Percentiles rank a stretch among this genome's conserved stretches.
Evolutionary conservation across 2,113 vertebrate species (phyloP).

Genomic region (Sinocyclocheilus rhinocerous): DNA sequence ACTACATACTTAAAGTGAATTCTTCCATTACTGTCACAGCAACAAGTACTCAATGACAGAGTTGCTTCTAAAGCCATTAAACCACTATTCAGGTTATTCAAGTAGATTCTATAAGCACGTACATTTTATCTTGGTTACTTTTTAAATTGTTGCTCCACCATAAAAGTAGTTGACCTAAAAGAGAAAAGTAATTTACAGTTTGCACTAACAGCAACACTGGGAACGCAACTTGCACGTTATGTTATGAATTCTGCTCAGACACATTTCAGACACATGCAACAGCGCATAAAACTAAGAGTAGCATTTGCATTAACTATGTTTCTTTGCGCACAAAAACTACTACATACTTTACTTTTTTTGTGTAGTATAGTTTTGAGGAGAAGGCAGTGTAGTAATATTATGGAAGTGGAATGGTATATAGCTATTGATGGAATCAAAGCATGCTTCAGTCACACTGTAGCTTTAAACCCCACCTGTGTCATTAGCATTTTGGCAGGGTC

Average conservation of each 20-base stretch:
- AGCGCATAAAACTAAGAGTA: too few relatives aligned
- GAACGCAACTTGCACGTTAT: too few relatives aligned
- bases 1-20: background rate
- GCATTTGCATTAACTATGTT: too few relatives aligned
- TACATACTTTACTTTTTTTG: background rate
- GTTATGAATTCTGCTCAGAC: too few relatives aligned
- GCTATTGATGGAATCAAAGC: background rate
- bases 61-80: background rate
- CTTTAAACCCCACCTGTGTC: slow-evolving; percentile 1
- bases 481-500: background rate
- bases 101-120: background rate
- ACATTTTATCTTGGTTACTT: background rate
- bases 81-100: background rate
- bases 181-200: too few relatives aligned
- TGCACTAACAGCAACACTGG: too few relatives aligned
- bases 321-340: too few relatives aligned
- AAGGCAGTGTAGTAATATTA: background rate
- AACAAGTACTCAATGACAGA: background rate
- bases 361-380: background rate
- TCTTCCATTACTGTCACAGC: background rate
- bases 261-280: too few relatives aligned
- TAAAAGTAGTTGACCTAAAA: background rate
- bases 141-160: background rate
- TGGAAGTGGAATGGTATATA: background rate
- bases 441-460: slow-evolving; percentile 9